Evolutionary conservation across 2,797 vertebrate genomes (phyloP).

Genomic region (Percopsis omiscomaycus): DNA sequence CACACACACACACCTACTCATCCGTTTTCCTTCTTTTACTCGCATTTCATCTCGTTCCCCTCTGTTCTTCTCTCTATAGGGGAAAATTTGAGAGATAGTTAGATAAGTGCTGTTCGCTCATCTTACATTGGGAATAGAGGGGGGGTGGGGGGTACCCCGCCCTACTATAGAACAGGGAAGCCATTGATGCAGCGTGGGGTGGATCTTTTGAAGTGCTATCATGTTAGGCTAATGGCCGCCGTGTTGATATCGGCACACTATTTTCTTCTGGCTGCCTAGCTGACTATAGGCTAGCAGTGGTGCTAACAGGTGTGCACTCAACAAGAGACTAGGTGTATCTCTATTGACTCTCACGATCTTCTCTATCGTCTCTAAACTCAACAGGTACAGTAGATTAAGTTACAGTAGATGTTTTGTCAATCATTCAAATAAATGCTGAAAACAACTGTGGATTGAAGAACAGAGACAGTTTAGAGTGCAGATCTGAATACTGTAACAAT

Average conservation of each 20-base stretch:
- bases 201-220: conserved; percentile 33
- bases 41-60: not conserved
- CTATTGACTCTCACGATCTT: not conserved
- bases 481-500: no score
- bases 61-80: conserved; percentile 9
- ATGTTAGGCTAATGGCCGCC: conserved; percentile 17
- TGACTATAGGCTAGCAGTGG: not conserved
- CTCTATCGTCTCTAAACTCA: no score
- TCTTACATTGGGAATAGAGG: not conserved
- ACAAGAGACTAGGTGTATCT: not conserved
- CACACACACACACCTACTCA: not conserved
- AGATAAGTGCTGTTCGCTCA: conserved; percentile 3
- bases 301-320: conserved; percentile 1
- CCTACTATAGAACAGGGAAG: conserved; percentile 23
- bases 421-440: no score
- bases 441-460: no score
- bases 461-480: no score
- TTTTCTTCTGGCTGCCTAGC: conserved; percentile 3
- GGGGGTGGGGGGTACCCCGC: not conserved
- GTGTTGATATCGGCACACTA: not conserved
- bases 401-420: no score
- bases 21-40: not conserved
- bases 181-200: conserved; percentile 29
- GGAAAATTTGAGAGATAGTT: conserved; percentile 5
- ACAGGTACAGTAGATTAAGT: no score